Evolutionary conservation across 2,797 vertebrate species (phyloP), one percentile per base, ranked within the genome.

Genomic region (Passerculus sandwichensis): DNA sequence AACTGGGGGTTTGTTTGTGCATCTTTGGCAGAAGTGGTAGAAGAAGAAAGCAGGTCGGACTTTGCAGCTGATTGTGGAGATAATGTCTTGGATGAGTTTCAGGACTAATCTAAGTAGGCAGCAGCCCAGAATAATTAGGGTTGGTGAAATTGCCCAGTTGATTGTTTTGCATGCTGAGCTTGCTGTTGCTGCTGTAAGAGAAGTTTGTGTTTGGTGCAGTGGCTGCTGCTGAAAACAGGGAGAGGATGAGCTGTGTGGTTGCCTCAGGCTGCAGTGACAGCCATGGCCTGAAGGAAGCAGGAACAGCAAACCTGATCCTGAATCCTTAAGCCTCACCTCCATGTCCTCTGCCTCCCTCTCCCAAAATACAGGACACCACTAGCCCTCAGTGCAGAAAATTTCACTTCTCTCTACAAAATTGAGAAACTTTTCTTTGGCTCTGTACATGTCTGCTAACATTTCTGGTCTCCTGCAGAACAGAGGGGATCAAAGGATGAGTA

Each of bases 131-230:
- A 76, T 94, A 92, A 89, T 91, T 78, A 95, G 84, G 44, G 65
- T 34, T 82, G 48, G 56, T 89, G 82, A 85, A 91, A 84, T 90
- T 65, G 54, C 86, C 51, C 54, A 29, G 65, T 15, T 86, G 90
- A 77, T 93, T 78, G n/a, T 88, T 95, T 70, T 83, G 70, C 76
- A 34, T 86, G 91, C 93, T 81, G 91, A 93, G 88, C 54, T 91
- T 83, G 79, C 79, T 54, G 23, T 64, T 89, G 89, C n/a, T 80
- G 65, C 83, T 77, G 61, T 29, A 45, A 42, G 65, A 72, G 67
- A 70, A 29, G 19, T 77, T 78, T 47, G 12, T 21, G 36, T 59
- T 93, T 85, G 89, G 57, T 84, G 89, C 91, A 81, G 78, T 45
- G 60, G 9, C 22, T 89, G 79, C 85, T 91, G 75, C 79, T 94